Conservation (phyloP, 2,888 invertebrate species). For the Zhengitettix transpicula region DNA sequence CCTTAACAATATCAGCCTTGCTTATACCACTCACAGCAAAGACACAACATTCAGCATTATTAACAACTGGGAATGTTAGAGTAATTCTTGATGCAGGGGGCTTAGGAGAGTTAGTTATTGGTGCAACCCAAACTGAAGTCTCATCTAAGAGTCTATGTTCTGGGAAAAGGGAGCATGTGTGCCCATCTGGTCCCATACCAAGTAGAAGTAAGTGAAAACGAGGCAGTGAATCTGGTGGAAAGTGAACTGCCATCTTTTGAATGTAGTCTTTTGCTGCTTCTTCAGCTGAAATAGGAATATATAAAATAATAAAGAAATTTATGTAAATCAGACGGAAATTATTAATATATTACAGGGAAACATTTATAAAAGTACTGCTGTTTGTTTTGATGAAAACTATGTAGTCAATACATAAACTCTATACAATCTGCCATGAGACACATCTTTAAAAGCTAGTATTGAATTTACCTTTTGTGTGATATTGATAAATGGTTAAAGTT, state of each 20-base stretch:
- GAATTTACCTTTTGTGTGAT: no score
- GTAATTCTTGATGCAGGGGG: constrained; percentile 85
- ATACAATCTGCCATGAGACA: no score
- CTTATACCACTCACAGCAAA: constrained; percentile 71
- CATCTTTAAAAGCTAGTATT: no score
- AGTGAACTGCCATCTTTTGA: constrained; percentile 43
- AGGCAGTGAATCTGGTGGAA: constrained; percentile 41
- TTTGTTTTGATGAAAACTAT: no score
- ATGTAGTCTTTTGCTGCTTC: constrained; percentile 62
- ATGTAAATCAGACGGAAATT: neutral
- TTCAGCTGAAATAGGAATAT: constrained; percentile 34
- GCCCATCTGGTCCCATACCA: constrained; percentile 97
- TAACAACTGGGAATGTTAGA: constrained; percentile 77
- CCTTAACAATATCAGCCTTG: constrained; percentile 82
- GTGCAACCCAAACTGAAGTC: constrained; percentile 49
- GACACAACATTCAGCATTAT: constrained; percentile 64
- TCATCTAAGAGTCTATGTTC: constrained; percentile 51
- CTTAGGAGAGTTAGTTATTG: constrained; percentile 87
- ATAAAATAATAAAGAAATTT: constrained; percentile 3
- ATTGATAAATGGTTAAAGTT: no score
- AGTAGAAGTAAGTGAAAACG: constrained; percentile 76
- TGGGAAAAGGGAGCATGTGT: constrained; percentile 94
- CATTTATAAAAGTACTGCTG: no score
- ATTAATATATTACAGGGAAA: no score
- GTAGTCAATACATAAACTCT: no score